phyloP scores from a whole-genome alignment of 2,113 vertebrate genomes.

The Anhinga anhinga region DNA sequence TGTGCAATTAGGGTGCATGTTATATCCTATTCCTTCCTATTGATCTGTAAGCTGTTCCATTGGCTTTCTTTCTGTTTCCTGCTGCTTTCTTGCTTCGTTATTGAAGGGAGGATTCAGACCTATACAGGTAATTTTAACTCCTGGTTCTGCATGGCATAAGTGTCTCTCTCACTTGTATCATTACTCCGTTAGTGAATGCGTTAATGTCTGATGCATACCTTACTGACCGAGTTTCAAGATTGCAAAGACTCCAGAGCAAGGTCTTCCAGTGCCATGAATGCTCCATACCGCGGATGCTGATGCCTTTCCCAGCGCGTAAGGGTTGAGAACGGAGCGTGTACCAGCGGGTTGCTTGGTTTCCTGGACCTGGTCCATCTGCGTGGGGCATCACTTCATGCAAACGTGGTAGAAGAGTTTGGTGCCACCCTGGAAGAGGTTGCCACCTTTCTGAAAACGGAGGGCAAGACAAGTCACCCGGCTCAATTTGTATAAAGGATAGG shows the following conservation, averaged over 20 bases:
- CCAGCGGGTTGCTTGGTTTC: not conserved
- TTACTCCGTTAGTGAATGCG: not conserved
- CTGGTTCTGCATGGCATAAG: slow-evolving; percentile 78
- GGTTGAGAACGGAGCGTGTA: not conserved
- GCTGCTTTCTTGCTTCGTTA: slow-evolving; percentile 88
- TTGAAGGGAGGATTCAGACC: slow-evolving; percentile 99
- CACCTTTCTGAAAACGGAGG: not conserved
- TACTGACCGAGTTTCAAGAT: not conserved
- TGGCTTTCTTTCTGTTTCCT: slow-evolving; percentile 96
- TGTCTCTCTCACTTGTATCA: slow-evolving; percentile 32
- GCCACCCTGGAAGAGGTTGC: not conserved
- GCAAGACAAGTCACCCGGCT: not conserved
- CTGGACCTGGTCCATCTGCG: not conserved
- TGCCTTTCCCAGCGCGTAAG: not conserved
- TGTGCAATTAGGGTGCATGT: slow-evolving; percentile 72
- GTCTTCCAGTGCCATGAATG: not conserved
- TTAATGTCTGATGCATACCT: not conserved
- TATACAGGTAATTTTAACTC: slow-evolving; percentile 81
- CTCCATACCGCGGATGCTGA: not conserved
- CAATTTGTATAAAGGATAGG: accelerated
- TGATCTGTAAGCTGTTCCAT: slow-evolving; percentile 88
- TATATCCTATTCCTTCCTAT: slow-evolving; percentile 62
- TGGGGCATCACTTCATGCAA: not conserved
- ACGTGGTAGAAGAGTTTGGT: not conserved
- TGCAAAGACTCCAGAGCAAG: not conserved